Conservation (phyloP, 1,140 invertebrate genomes). For the Dufourea novaeangliae region DNA sequence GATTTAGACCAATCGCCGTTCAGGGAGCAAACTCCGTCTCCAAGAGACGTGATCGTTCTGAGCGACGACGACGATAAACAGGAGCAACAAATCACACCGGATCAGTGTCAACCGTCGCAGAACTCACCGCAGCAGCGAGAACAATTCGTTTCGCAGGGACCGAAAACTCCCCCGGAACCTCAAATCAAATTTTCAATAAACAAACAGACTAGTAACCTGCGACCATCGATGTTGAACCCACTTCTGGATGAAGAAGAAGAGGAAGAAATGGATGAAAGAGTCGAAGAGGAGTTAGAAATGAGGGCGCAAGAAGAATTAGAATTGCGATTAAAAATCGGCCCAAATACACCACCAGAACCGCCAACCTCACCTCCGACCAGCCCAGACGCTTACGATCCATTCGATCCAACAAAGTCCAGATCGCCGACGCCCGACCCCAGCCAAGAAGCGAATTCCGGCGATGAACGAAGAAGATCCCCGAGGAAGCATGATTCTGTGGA, state of each 20-base stretch:
- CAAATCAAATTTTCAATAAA: conserved; percentile 86
- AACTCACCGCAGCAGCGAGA: conserved; percentile 75
- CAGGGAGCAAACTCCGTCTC: conserved; percentile 89
- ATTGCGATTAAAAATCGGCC: conserved; percentile 81
- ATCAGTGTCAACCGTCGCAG: conserved; percentile 67
- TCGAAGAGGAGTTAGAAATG: conserved; percentile 78
- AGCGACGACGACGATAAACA: conserved; percentile 89
- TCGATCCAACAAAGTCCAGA: conserved; percentile 92
- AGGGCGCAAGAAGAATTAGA: conserved; percentile 80
- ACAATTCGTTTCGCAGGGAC: conserved; percentile 82
- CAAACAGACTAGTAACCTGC: conserved; percentile 83
- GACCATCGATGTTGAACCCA: conserved; percentile 84
- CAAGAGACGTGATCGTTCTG: conserved; percentile 90
- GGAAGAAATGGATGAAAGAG: conserved; percentile 74
- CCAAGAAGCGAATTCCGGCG: conserved; percentile 75
- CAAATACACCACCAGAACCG: conserved; percentile 86
- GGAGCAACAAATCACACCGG: conserved; percentile 71
- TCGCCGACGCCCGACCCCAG: conserved; percentile 83
- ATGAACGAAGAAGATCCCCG: conserved; percentile 71
- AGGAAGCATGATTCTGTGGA: conserved; percentile 68
- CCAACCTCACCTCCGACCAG: conserved; percentile 85
- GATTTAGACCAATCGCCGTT: conserved; percentile 93
- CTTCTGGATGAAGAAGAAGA: conserved; percentile 81
- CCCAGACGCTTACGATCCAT: conserved; percentile 92
- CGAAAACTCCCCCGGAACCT: conserved; percentile 89